phyloP scores from a whole-genome alignment of 2,888 invertebrate genomes.

The Rhyacophila evoluta region DNA sequence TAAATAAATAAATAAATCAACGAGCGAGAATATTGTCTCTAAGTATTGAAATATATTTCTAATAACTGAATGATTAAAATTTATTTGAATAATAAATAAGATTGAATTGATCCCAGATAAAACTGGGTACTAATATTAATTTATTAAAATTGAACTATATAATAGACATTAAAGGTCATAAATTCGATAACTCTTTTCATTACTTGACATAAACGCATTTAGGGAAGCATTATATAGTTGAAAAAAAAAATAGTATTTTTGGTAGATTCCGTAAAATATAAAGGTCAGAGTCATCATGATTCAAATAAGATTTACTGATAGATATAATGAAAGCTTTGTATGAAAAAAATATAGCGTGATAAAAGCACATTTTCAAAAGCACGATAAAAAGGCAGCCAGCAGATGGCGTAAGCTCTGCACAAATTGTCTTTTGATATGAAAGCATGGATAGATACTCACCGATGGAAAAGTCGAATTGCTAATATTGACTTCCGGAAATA shows the following conservation, averaged over 20 bases:
- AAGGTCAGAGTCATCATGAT: slow-evolving; percentile 4
- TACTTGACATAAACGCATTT: too few species aligned
- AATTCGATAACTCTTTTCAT: too few species aligned
- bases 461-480: not conserved
- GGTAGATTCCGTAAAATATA: not conserved
- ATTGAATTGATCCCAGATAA: too few species aligned
- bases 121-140: too few species aligned
- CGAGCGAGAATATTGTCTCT: too few species aligned
- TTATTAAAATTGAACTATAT: too few species aligned
- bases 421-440: slow-evolving; percentile 14
- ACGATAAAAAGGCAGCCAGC: not conserved
- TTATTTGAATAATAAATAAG: too few species aligned
- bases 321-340: not conserved
- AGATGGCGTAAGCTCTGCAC: slow-evolving; percentile 14
- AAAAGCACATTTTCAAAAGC: not conserved
- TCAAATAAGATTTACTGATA: slow-evolving; percentile 2
- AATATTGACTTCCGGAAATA: not conserved
- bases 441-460: not conserved
- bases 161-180: too few species aligned
- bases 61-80: too few species aligned
- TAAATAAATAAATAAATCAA: too few species aligned
- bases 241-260: not conserved
- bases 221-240: too few species aligned
- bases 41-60: too few species aligned
- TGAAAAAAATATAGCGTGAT: not conserved